Base-by-base conservation (phyloP, 2,113 vertebrate genomes). In the Blennius ocellaris region DNA sequence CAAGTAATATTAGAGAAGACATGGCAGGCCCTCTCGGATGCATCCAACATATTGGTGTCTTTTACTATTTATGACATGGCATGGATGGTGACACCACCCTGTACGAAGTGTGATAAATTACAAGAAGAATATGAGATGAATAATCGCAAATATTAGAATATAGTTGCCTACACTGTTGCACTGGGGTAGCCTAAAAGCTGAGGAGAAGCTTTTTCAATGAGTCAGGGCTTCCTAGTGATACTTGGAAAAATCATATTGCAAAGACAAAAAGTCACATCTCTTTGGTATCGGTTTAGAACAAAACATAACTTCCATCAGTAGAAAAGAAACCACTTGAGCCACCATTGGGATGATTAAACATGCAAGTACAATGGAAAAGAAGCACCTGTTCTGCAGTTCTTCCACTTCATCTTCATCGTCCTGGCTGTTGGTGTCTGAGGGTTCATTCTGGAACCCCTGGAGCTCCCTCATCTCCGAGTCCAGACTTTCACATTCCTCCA, bases 381-480 rank as follows among this genome's bases (percentile, higher is more conserved):
- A 55, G 41, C 89, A 97, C 96, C 96, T 97, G 79, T 94, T 95
- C 60, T 87, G 87, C 12, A 97, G 94, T 75, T 95, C 94, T 69
- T 96, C 94, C 51, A 94, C 85, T 50, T 94, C 94, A 3, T 93
- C 86, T 79, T 93, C 86, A 89, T 86, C 52, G 47, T 90, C 91
- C 62, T 92, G 80, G 78, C 87, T 30, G 45, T 70, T 50, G 66
- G 79, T 78, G 61, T 87, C 90, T n/a, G 84, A 87, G 60, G 88
- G 91, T 55, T 93, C 92, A 59, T 83, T 90, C 65, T 83, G 85
- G 57, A 89, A 89, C 0, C 81, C 89, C 12, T 90, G 87, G 65
- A 93, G 90, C 0, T 91, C 87, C 0, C 89, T 92, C 36, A 90
- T 87, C 65, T 94, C 93, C 0, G 92, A 85, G 0, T 87, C 91